Conservation (phyloP, 2,797 vertebrate genomes). For the Meda fulgida region DNA sequence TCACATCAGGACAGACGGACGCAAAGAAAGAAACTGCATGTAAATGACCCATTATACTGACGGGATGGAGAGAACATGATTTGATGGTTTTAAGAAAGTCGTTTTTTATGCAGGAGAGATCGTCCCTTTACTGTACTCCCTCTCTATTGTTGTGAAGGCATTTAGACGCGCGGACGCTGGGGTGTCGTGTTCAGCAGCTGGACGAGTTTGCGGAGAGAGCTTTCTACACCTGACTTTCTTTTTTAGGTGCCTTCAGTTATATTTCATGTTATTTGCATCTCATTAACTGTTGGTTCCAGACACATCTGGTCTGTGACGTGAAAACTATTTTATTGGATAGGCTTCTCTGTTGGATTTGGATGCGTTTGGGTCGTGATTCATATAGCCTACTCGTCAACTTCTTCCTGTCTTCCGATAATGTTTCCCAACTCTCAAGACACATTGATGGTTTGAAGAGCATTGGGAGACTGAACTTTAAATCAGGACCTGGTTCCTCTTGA, state of each 20-base stretch:
- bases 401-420: not conserved
- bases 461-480: constrained; percentile 22
- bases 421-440: constrained; percentile 14
- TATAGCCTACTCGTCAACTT: too few species aligned
- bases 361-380: not conserved
- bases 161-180: not conserved
- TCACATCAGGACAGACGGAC: constrained; percentile 69
- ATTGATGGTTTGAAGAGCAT: constrained; percentile 38
- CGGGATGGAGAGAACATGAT: constrained; percentile 61
- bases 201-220: constrained; percentile 10
- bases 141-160: constrained; percentile 25
- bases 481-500: constrained; percentile 42
- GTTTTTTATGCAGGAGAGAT: constrained; percentile 71
- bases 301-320: not conserved
- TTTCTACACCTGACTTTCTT: not conserved
- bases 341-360: not conserved
- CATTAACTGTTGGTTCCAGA: not conserved
- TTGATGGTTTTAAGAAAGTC: constrained; percentile 73
- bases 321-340: not conserved
- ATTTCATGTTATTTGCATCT: not conserved
- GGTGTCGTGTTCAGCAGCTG: constrained; percentile 11
- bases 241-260: not conserved
- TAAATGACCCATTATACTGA: constrained; percentile 71
- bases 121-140: constrained; percentile 43
- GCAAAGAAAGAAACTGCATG: constrained; percentile 71